Conservation (phyloP, 2,113 vertebrate species). For the Cairina moschata region DNA sequence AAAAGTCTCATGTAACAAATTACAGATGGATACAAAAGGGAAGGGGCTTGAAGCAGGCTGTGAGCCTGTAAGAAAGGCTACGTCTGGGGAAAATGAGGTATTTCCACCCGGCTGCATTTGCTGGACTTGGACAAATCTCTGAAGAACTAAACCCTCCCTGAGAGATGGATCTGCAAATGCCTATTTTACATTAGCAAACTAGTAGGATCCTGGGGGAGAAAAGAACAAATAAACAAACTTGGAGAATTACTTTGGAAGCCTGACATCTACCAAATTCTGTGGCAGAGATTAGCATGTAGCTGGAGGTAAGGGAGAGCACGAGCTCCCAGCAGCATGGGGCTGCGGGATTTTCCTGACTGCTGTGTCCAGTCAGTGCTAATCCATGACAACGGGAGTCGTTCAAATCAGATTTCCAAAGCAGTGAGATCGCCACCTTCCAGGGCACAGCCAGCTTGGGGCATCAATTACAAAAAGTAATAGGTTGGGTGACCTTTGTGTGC, state of each 20-base stretch:
- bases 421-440: not conserved
- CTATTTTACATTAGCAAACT: not conserved
- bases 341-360: not conserved
- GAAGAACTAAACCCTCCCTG: not conserved
- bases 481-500: not conserved
- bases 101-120: conserved; percentile 2
- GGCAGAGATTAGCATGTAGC: not conserved
- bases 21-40: not conserved
- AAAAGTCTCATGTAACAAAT: not conserved
- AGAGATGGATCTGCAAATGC: conserved; percentile 21
- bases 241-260: not conserved
- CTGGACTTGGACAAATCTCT: not conserved
- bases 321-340: not conserved
- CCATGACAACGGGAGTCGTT: not conserved
- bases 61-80: conserved; percentile 5
- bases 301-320: not conserved
- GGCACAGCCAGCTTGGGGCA: not conserved
- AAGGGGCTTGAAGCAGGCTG: not conserved
- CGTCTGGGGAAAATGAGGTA: conserved; percentile 13
- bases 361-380: not conserved
- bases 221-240: not conserved
- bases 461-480: not conserved
- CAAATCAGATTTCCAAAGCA: not conserved
- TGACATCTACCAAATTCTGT: not conserved
- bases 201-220: not conserved